Base-by-base conservation (phyloP, 2,797 vertebrate genomes). In the Acipenser ruthenus region DNA sequence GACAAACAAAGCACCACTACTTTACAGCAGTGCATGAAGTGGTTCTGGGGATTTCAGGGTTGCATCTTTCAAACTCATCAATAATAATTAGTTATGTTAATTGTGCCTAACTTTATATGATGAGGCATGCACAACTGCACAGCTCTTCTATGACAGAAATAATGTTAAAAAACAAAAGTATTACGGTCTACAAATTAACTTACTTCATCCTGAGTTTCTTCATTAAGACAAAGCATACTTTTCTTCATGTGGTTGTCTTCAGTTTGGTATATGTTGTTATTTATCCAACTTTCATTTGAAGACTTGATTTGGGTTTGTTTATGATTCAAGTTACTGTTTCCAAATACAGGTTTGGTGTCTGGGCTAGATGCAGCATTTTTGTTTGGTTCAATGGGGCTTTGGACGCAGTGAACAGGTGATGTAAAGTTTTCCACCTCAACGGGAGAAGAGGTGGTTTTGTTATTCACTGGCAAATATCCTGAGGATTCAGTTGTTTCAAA, bases 151-250 rank as follows among this genome's bases (percentile, higher is more conserved):
- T 37, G 37, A 13, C 18, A 37, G 37, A 37, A 37, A 37, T 37
- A 37, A 37, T 37, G 37, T 37, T 37, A 37, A 37, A 37, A 37
- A 37, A 37, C 3, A 37, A 59, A 37, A 51, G 53, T 13, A 53
- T 56, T 12, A 56, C 7, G 48, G 53, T 52, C 47, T 62, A n/a
- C 23, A 13, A 8, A 23, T 12, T 6, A 58, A 23, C 82, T 78
- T 59, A 89, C 88, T 87, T 90, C 86, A 67, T 88, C 88, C 77
- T 87, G 87, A 79, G 81, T 80, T 72, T 87, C 86, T 71, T 88
- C 78, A 2, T 86, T 88, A 71, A 88, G 86, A 77, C 86, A 89
- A 82, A 87, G 69, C 87, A 89, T 84, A 75, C 86, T 90, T 81
- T 85, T 90, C 78, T 83, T 88, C 84, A 88, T 87, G 80, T 86